Evolutionary conservation across 1,140 invertebrate species (phyloP).

Genomic region (Leptonema lineaticorne): DNA sequence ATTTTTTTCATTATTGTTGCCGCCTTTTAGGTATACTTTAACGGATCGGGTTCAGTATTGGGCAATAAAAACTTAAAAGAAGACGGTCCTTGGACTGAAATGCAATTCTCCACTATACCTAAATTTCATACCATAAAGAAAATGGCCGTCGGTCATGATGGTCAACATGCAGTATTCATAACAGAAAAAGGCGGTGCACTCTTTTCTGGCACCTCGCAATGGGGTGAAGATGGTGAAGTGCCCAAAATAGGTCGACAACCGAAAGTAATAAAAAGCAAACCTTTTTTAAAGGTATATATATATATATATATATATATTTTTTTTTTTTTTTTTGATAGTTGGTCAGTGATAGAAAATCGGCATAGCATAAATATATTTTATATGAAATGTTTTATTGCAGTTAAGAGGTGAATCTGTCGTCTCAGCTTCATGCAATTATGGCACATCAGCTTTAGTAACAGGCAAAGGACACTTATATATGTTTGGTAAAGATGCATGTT

Average conservation of each 20-base stretch:
- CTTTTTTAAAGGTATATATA: constrained; percentile 75
- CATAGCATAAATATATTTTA: constrained; percentile 13
- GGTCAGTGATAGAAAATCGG: not conserved
- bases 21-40: constrained; percentile 52
- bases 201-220: constrained; percentile 82
- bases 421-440: constrained; percentile 89
- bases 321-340: not conserved
- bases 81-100: constrained; percentile 49
- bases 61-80: constrained; percentile 50
- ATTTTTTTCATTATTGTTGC: not conserved
- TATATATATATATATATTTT: constrained; percentile 3
- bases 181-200: constrained; percentile 87
- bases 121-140: constrained; percentile 73
- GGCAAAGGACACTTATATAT: constrained; percentile 86
- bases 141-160: constrained; percentile 89
- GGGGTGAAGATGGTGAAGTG: constrained; percentile 93
- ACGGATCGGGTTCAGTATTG: constrained; percentile 49
- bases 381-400: constrained; percentile 39
- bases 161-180: constrained; percentile 84
- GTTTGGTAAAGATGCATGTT: constrained; percentile 93
- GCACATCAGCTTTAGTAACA: constrained; percentile 89
- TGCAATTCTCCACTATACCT: constrained; percentile 54
- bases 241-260: constrained; percentile 81
- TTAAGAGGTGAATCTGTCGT: constrained; percentile 78
- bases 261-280: constrained; percentile 90